These are phyloP conservation scores for Anser brachyrhynchus DNA, from an alignment of 2,113 vertebrate genomes.

Conservation along the genomic window DNA sequence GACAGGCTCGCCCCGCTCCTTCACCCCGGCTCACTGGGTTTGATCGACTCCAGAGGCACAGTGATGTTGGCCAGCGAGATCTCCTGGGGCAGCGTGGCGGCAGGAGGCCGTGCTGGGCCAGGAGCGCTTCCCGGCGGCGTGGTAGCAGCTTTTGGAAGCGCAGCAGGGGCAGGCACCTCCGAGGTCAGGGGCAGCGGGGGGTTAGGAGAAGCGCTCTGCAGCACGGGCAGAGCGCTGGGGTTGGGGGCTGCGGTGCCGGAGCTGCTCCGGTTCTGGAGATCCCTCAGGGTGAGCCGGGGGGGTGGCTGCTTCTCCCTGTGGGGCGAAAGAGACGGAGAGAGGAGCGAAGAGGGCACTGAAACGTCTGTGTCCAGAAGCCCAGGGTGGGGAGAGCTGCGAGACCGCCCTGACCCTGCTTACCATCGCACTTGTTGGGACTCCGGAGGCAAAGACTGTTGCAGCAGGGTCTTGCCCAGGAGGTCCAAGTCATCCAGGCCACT, in stretches of 20 bases:
- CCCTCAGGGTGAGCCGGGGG: slow-evolving; percentile 87
- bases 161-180: slow-evolving; percentile 41
- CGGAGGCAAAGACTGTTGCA: slow-evolving; percentile 94
- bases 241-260: slow-evolving; percentile 27
- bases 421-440: slow-evolving; percentile 93
- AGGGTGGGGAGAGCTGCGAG: fast-evolving
- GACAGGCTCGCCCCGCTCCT: not conserved
- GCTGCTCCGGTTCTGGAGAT: slow-evolving; percentile 87
- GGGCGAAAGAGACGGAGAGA: not conserved
- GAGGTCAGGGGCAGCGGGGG: slow-evolving; percentile 53
- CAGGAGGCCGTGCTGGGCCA: slow-evolving; percentile 6
- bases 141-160: not conserved
- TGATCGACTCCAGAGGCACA: slow-evolving; percentile 94
- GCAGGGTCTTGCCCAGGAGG: slow-evolving; percentile 89
- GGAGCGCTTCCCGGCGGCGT: slow-evolving; percentile 17
- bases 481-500: slow-evolving; percentile 92
- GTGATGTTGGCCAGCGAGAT: slow-evolving; percentile 86
- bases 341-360: not conserved
- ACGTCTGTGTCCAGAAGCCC: not conserved
- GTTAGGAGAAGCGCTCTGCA: slow-evolving; percentile 61
- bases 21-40: slow-evolving; percentile 86
- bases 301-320: slow-evolving; percentile 89
- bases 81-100: slow-evolving; percentile 63
- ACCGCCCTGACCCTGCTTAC: slow-evolving; percentile 67
- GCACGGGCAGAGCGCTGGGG: slow-evolving; percentile 1